Evolutionary conservation across 2,888 invertebrate species (phyloP).

Genomic region (Fragum sueziense): DNA sequence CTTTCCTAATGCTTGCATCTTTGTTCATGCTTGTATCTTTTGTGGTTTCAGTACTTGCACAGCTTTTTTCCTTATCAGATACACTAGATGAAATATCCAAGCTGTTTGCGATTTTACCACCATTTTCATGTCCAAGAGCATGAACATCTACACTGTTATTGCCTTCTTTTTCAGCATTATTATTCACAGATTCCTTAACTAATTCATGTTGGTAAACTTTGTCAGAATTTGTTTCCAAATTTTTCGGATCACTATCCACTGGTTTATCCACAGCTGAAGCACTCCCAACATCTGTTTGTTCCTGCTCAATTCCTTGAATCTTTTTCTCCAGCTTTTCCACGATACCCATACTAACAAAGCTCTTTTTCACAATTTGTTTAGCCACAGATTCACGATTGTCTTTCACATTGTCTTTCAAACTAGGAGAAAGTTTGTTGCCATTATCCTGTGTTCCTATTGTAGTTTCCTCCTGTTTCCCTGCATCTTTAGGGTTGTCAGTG

Average conservation of each 20-base stretch:
- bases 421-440: not conserved
- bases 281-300: constrained; percentile 14
- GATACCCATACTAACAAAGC: constrained; percentile 39
- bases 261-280: not conserved
- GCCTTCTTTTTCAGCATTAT: too few species aligned
- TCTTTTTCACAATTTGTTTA: constrained; percentile 6
- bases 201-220: too few species aligned
- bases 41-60: too few species aligned
- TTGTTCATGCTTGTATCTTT: too few species aligned
- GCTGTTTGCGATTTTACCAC: too few species aligned
- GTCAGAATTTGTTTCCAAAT: too few species aligned
- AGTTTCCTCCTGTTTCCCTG: not conserved
- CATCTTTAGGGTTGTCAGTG: not conserved
- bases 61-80: too few species aligned
- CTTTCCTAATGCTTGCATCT: too few species aligned
- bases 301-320: constrained; percentile 13
- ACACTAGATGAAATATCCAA: too few species aligned
- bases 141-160: too few species aligned
- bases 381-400: not conserved
- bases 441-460: not conserved
- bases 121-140: too few species aligned
- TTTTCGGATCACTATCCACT: too few species aligned
- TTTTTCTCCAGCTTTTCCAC: constrained; percentile 51
- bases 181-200: not conserved
- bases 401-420: not conserved